Base-by-base conservation (phyloP, 2,113 vertebrate genomes). In the Vombatus ursinus region DNA sequence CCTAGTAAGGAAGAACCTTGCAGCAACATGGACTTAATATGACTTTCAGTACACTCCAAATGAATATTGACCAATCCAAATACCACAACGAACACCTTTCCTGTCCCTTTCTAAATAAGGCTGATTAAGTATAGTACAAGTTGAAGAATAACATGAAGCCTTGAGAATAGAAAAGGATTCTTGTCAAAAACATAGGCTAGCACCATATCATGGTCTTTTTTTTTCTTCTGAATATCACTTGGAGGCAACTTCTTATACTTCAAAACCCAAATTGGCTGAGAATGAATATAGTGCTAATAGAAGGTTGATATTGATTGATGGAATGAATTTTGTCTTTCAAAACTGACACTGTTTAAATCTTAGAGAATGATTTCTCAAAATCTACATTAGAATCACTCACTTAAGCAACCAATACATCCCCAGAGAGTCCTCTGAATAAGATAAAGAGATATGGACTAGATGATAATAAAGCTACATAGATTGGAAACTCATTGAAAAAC, bases 41-140 rank as follows among this genome's bases (percentile, higher is more conserved):
- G 97, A 93, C 94, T 95, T 95, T 93, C 48, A 37, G 22, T 92
- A 96, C 77, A 48, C 92, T 95, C 90, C 61, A 94, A 96, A 95
- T 95, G 95, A 96, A 90, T 96, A 97, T 90, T 8, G 96, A 96
- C 49, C 68, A 37, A 19, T n/a, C 37, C 61, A 84, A 84, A 22
- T 19, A 23, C 19, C 23, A n/a, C 37, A 84, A 84, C 7, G 1
- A 19, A 6, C 19, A 44, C 16, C 6, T 44, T 23, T 84, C 68
- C 68, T 44, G 3, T 16, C 68, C 37, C 6, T 7, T 44, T 77
- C 11, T 68, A 14, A 68, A 12, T 8, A 8, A 49, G 93, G 95
- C 52, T 94, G 90, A 47, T 90, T 89, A 96, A 95, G 52, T 48
- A 26, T 52, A 94, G 52, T 51, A 44, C 0, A 37, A 96, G 54